phyloP scores from a whole-genome alignment of 2,113 vertebrate genomes.

The Seriola rivoliana region DNA sequence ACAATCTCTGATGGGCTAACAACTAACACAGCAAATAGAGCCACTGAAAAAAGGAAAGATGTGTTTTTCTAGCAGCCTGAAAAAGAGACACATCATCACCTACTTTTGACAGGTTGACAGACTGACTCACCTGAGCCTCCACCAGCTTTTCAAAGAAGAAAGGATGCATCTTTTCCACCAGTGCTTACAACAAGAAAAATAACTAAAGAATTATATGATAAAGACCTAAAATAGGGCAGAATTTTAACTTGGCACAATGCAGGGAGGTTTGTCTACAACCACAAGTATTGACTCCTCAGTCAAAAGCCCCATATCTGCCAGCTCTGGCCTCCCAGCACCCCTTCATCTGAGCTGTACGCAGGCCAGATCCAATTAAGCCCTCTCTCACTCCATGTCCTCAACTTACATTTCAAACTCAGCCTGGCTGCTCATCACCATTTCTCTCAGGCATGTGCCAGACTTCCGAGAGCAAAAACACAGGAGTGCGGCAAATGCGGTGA shows the following conservation, averaged over 20 bases:
- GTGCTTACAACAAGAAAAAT: neutral
- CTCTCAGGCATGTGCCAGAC: conserved; percentile 7
- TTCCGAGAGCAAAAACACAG: neutral
- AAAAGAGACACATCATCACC: neutral
- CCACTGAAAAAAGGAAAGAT: too few relatives aligned
- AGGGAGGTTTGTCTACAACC: neutral
- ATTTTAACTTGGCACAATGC: neutral
- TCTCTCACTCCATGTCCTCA: neutral
- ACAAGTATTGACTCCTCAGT: neutral
- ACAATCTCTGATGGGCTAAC: neutral
- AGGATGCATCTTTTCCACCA: neutral
- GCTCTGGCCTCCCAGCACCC: neutral
- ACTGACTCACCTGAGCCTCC: neutral
- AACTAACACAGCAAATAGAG: neutral
- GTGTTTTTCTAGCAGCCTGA: neutral
- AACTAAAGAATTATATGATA: neutral
- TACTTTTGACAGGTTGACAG: neutral
- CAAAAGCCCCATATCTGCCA: neutral
- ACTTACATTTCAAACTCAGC: conserved; percentile 13
- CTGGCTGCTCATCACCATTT: conserved; percentile 6
- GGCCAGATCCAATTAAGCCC: conserved; percentile 35
- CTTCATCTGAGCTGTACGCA: conserved; percentile 15
- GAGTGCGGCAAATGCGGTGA: neutral
- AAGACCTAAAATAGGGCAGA: neutral
- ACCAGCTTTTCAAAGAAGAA: neutral